Percentiles rank a stretch among this genome's conserved stretches.
phyloP scores from a whole-genome alignment of 2,888 invertebrate species.

The Cecidostiba fungosa region DNA sequence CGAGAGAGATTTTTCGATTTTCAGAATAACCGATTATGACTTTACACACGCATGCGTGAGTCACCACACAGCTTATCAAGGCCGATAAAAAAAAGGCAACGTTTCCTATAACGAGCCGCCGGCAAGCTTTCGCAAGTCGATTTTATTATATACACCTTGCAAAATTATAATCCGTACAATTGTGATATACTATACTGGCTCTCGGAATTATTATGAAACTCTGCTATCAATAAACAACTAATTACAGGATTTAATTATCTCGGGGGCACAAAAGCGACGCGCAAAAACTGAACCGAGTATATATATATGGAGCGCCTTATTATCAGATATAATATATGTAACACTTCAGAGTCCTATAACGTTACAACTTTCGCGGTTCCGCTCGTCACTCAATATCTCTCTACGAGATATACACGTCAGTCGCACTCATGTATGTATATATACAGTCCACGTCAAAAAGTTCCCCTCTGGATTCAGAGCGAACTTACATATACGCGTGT shows the following conservation, averaged over 20 bases:
- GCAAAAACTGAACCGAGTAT: no score
- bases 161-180: slow-evolving; percentile 37
- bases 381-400: neutral
- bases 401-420: neutral
- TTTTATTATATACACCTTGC: neutral
- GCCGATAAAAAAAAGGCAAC: no score
- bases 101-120: no score
- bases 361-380: neutral
- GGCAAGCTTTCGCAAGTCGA: no score
- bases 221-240: neutral
- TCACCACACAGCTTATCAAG: no score
- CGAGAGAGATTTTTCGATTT: no score
- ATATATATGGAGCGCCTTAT: no score
- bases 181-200: slow-evolving; percentile 18
- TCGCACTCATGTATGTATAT: neutral
- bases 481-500: no score
- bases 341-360: neutral
- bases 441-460: neutral
- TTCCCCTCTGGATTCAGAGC: no score
- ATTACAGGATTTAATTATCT: neutral
- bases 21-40: no score
- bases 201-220: neutral
- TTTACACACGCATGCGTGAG: no score
- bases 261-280: neutral
- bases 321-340: no score